Base-by-base conservation (phyloP, 2,113 vertebrate genomes). In the Ovis aries region DNA sequence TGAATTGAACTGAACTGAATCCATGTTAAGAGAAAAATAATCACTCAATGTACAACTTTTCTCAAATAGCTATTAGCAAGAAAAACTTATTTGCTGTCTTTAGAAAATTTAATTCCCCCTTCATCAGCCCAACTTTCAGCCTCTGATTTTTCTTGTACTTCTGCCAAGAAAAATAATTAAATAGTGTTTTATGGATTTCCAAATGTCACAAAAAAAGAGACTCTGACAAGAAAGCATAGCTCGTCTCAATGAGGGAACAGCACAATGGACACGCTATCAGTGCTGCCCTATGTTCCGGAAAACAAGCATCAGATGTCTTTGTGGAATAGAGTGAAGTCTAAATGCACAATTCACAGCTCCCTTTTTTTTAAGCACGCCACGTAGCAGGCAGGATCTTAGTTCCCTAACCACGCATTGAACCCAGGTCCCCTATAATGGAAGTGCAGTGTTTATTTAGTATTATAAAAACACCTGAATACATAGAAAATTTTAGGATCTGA, bases 81-180 rank as follows among this genome's bases (percentile, higher is more conserved):
- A 89, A 91, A 94, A 85, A 55, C 27, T 50, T 94, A 67, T 40
- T 53, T 94, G 55, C 67, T 67, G 19, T 14, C 57, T 97, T 97
- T 90, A 43, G 40, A 94, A 92, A 90, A 94, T 43, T 74, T 77
- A 94, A 89, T 92, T 95, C 36, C 45, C 53, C 14, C 45, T 87
- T 82, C 6, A 95, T 31, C 48, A 96, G 45, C 53, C 71, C 81
- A 81, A 86, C 53, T 64, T 90, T 77, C 86, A 92, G 80, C 43
- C 78, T 95, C n/a, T 82, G 31, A 23, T 74, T 97, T 93, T 77
- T 91, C 53, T 90, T 93, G 91, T 91, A 83, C 27, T 85, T 95
- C 40, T 85, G 62, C 40, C 57, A 82, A 96, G 71, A 92, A 91
- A 97, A 95, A 45, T 36, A 94, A n/a, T 94, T 82, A 40, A 92